Conservation (phyloP, 2,888 invertebrate species). For the Drosophila histrio region DNA sequence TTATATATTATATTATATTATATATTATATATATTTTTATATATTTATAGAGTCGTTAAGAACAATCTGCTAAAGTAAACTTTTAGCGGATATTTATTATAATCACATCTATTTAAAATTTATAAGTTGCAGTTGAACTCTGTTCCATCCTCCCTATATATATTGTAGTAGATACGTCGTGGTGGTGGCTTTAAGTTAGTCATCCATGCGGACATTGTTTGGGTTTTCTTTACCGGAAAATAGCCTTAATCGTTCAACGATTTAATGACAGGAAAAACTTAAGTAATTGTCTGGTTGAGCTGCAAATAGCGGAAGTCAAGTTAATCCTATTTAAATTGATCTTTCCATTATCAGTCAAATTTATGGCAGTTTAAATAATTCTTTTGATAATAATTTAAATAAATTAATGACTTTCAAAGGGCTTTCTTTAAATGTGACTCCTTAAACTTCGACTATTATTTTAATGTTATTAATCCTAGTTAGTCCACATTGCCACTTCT, state of each 20-base stretch:
- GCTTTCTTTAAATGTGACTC: too few relatives aligned
- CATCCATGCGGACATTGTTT: constrained; percentile 2
- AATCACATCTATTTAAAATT: constrained; percentile 1
- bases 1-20: too few relatives aligned
- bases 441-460: too few relatives aligned
- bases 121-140: not conserved
- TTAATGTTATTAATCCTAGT: not conserved
- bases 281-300: constrained; percentile 7
- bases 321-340: not conserved
- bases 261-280: not conserved
- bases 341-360: too few relatives aligned
- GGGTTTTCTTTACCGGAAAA: constrained; percentile 11
- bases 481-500: not conserved
- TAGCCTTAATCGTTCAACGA: not conserved
- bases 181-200: constrained; percentile 2
- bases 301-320: not conserved
- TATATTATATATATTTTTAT: too few relatives aligned
- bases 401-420: too few relatives aligned
- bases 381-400: too few relatives aligned
- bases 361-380: too few relatives aligned
- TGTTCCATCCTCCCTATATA: not conserved
- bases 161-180: not conserved
- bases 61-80: not conserved
- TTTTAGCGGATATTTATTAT: not conserved
- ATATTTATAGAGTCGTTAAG: too few relatives aligned